Conservation (phyloP, 2,113 vertebrate species). For the Coptodon rendalli region DNA sequence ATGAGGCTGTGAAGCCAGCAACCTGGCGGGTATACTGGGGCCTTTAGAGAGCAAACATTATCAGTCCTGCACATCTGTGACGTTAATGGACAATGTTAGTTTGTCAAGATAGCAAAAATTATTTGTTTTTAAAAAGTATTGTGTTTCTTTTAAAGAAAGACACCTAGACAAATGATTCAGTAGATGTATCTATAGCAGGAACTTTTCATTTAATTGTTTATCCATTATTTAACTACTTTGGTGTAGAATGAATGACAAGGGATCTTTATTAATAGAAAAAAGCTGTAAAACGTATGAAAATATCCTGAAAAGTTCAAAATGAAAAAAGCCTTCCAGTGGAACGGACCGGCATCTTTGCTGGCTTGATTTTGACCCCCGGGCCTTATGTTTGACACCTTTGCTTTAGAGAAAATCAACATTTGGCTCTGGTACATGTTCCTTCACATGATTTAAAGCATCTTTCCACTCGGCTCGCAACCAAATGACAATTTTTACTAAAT, state of each 20-base stretch:
- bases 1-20: neutral
- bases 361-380: rapidly evolving
- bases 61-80: neutral
- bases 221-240: neutral
- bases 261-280: neutral
- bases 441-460: neutral
- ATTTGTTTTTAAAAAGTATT: neutral
- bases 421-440: neutral
- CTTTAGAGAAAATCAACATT: neutral
- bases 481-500: neutral
- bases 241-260: neutral
- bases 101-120: neutral
- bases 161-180: neutral
- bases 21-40: neutral
- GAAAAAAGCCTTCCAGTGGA: neutral
- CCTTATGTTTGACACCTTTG: neutral
- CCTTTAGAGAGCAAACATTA: neutral
- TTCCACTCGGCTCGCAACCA: neutral
- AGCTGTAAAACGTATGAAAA: neutral
- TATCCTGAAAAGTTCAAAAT: neutral
- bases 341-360: neutral
- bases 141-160: neutral
- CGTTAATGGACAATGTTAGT: neutral
- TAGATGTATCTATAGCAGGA: neutral
- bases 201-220: neutral